These are phyloP conservation scores for Equus quagga DNA, from an alignment of 2,113 vertebrate genomes.

Conservation along the genomic window DNA sequence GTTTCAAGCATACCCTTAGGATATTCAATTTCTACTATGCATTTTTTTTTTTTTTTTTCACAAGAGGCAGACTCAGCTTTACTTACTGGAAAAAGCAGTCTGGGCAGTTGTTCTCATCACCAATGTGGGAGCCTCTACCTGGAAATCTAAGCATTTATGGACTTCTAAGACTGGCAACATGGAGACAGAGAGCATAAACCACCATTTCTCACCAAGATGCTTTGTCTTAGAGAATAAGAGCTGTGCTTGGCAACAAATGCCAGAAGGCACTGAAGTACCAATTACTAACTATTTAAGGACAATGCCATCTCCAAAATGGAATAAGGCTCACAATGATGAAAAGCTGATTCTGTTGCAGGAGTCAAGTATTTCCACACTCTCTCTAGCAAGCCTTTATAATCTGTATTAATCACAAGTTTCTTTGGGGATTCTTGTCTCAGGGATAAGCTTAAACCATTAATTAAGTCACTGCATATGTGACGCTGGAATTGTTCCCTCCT, in stretches of 20 bases:
- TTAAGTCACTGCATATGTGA: slow-evolving; percentile 58
- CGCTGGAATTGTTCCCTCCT: not conserved
- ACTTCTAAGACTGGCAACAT: not conserved
- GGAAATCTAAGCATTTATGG: not conserved
- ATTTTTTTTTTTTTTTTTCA: not conserved
- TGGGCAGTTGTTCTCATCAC: not conserved
- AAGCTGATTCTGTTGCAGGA: slow-evolving; percentile 53
- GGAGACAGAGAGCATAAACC: not conserved
- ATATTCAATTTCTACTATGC: not conserved
- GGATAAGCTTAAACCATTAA: slow-evolving; percentile 73
- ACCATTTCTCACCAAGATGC: slow-evolving; percentile 47
- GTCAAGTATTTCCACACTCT: slow-evolving; percentile 12
- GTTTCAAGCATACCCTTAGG: not conserved
- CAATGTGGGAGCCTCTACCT: not conserved
- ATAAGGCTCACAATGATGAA: slow-evolving; percentile 10
- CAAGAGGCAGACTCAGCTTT: slow-evolving; percentile 3
- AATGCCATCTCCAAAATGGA: slow-evolving; percentile 53
- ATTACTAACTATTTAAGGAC: slow-evolving; percentile 75
- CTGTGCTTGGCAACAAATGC: slow-evolving; percentile 30
- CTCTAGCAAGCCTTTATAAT: slow-evolving; percentile 57
- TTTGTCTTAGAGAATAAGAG: slow-evolving; percentile 21
- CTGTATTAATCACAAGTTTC: slow-evolving; percentile 69
- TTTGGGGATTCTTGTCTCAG: slow-evolving; percentile 59
- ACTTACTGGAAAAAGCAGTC: slow-evolving; percentile 17
- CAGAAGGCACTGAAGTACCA: slow-evolving; percentile 19